These are phyloP conservation scores for Hoplodrina ambigua DNA, from an alignment of 2,888 invertebrate species.

Conservation along the genomic window DNA sequence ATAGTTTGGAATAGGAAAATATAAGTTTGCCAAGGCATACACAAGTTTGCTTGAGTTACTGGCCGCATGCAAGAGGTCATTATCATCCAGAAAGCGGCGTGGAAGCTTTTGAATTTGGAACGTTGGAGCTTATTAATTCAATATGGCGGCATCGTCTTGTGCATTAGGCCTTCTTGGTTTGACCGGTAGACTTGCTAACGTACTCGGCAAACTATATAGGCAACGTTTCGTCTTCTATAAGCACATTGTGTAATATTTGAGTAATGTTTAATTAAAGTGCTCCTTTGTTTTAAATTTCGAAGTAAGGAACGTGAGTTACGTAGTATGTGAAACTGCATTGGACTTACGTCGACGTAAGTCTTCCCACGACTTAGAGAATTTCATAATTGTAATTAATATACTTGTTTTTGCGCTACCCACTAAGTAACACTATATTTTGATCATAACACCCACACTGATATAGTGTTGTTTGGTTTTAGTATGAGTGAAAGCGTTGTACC, in stretches of 20 bases:
- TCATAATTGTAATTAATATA: too few species aligned
- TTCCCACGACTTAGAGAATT: too few species aligned
- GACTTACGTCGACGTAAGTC: too few species aligned
- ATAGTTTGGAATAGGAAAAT: constrained; percentile 11
- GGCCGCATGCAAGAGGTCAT: constrained; percentile 82
- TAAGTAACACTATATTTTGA: too few species aligned
- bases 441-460: too few species aligned
- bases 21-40: constrained; percentile 68
- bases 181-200: constrained; percentile 58
- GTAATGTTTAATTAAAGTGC: constrained; percentile 23
- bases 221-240: constrained; percentile 11
- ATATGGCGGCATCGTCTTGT: constrained; percentile 72
- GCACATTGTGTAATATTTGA: constrained; percentile 35
- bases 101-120: constrained; percentile 79
- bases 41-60: constrained; percentile 85
- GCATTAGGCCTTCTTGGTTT: constrained; percentile 66
- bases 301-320: neutral
- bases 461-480: too few species aligned
- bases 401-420: too few species aligned
- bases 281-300: constrained; percentile 7
- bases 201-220: constrained; percentile 41
- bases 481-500: too few species aligned
- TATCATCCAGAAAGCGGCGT: constrained; percentile 81
- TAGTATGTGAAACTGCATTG: too few species aligned
- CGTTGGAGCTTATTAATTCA: constrained; percentile 79